These are phyloP conservation scores for Leptinotarsa juncta DNA, from an alignment of 2,888 invertebrate genomes.

Conservation along the genomic window DNA sequence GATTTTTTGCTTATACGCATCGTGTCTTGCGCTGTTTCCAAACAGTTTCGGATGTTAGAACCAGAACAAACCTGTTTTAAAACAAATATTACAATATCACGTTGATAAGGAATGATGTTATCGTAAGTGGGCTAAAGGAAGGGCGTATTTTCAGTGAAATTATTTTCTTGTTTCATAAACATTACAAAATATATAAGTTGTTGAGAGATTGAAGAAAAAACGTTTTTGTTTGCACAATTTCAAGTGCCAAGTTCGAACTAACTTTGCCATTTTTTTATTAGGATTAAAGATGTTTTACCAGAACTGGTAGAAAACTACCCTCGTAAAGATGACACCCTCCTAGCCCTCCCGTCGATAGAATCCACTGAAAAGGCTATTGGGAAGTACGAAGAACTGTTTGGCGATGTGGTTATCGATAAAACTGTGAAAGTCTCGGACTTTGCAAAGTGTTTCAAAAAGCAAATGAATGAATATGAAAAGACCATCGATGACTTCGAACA, in stretches of 20 bases:
- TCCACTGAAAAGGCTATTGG: slow-evolving; percentile 36
- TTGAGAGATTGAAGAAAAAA: too few relatives aligned
- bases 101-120: too few relatives aligned
- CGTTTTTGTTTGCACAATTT: too few relatives aligned
- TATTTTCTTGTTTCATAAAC: too few relatives aligned
- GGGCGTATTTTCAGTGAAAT: too few relatives aligned
- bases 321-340: slow-evolving; percentile 35
- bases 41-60: too few relatives aligned
- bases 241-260: background rate
- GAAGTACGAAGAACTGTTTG: slow-evolving; percentile 48
- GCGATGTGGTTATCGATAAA: slow-evolving; percentile 50
- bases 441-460: slow-evolving; percentile 50
- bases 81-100: too few relatives aligned
- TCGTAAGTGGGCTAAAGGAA: too few relatives aligned
- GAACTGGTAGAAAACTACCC: slow-evolving; percentile 45
- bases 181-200: too few relatives aligned
- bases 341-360: slow-evolving; percentile 29
- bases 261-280: slow-evolving; percentile 36
- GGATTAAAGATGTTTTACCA: slow-evolving; percentile 52
- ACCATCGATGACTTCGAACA: slow-evolving; percentile 48
- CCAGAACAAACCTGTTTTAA: too few relatives aligned
- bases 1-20: too few relatives aligned
- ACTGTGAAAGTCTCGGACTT: slow-evolving; percentile 53
- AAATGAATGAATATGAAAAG: slow-evolving; percentile 52
- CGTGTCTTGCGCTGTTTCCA: too few relatives aligned